phyloP scores from a whole-genome alignment of 2,797 vertebrate species.

The Malurus leucopterus region DNA sequence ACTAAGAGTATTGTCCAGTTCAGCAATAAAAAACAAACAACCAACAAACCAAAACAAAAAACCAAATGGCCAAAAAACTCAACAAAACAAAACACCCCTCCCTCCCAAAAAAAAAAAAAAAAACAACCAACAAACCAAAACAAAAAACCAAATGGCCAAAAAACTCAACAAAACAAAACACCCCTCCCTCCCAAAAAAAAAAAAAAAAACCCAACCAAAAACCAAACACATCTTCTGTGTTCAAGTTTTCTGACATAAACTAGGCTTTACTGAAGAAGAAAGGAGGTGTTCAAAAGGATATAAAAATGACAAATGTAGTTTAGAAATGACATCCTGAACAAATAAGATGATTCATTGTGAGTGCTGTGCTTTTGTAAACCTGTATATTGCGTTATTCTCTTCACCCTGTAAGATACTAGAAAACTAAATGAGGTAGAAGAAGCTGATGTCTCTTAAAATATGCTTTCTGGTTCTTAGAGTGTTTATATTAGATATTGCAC shows the following conservation, averaged over 20 bases:
- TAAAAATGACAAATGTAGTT: accelerated
- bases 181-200: neutral
- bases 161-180: no score
- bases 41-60: neutral
- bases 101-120: neutral
- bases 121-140: neutral
- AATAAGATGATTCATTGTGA: neutral
- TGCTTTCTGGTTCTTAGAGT: neutral
- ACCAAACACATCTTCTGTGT: neutral
- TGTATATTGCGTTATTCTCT: neutral
- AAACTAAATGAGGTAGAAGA: neutral
- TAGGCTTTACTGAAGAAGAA: neutral
- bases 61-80: no score
- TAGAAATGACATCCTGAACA: neutral
- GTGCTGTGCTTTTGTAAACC: neutral
- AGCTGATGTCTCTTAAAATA: neutral
- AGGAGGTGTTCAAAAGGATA: neutral
- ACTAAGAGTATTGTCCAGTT: neutral
- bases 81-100: no score
- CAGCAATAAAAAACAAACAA: neutral
- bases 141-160: neutral
- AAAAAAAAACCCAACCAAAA: neutral
- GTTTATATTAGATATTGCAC: neutral
- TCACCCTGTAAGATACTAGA: neutral
- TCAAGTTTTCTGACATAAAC: neutral